Conservation (phyloP, 2,888 invertebrate genomes). For the Rhagonycha fulva region DNA sequence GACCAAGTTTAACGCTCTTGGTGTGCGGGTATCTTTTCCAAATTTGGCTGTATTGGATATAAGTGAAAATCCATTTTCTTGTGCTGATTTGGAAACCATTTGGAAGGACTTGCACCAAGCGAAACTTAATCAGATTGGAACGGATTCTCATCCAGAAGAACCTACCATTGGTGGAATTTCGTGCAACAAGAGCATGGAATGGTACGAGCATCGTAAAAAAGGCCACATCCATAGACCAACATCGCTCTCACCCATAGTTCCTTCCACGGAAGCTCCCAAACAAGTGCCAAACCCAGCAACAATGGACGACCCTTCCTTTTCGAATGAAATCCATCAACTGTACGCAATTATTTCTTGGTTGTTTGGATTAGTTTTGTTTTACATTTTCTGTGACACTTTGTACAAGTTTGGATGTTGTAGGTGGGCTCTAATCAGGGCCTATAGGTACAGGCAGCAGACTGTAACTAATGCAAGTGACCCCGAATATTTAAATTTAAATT, state of each 20-base stretch:
- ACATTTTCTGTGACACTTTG: not conserved
- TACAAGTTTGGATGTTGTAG: not conserved
- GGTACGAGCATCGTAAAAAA: not conserved
- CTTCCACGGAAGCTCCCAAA: not conserved
- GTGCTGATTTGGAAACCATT: slow-evolving; percentile 36
- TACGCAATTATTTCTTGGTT: not conserved
- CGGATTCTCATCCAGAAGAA: not conserved
- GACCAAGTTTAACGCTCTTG: slow-evolving; percentile 33
- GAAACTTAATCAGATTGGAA: slow-evolving; percentile 18
- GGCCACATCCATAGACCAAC: not conserved
- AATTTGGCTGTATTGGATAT: slow-evolving; percentile 37
- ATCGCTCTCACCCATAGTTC: not conserved
- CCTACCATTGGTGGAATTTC: slow-evolving; percentile 22
- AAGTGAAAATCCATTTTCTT: slow-evolving; percentile 40
- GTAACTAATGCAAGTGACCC: not conserved
- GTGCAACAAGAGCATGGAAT: slow-evolving; percentile 18
- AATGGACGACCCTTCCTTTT: not conserved
- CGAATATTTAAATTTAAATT: not conserved
- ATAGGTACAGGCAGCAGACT: not conserved
- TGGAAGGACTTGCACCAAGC: slow-evolving; percentile 30
- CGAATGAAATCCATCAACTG: not conserved
- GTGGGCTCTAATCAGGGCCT: not conserved
- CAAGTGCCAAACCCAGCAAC: not conserved
- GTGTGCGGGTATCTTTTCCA: slow-evolving; percentile 31
- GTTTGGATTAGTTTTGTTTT: not conserved